Percentiles rank a stretch among this genome's conserved stretches.
Evolutionary conservation across 2,888 invertebrate genomes (phyloP).

Genomic region (Disparrhopalites patrizii): DNA sequence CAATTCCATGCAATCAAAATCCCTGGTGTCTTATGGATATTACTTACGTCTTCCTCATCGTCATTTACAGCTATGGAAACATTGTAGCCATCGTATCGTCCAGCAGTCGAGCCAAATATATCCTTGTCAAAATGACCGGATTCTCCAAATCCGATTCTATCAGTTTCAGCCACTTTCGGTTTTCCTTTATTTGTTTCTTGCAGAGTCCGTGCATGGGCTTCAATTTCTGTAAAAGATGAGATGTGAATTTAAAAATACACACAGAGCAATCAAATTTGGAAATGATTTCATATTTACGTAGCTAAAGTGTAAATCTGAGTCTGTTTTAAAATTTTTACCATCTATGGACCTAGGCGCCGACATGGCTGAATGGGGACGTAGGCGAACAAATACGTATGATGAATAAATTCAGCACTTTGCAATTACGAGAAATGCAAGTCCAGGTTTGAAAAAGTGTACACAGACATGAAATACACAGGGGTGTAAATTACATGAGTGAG

Average conservation of each 20-base stretch:
- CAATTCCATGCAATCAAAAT: not conserved
- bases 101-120: constrained; percentile 76
- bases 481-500: too few relatives aligned
- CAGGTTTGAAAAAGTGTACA: too few relatives aligned
- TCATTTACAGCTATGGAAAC: constrained; percentile 96
- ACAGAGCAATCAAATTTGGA: not conserved
- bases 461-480: too few relatives aligned
- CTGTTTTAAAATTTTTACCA: constrained; percentile 8
- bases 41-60: constrained; percentile 77
- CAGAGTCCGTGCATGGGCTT: constrained; percentile 87
- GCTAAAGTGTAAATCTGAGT: too few relatives aligned
- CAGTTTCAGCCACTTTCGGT: constrained; percentile 58
- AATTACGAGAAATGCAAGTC: too few relatives aligned
- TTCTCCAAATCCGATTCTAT: constrained; percentile 78
- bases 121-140: constrained; percentile 82
- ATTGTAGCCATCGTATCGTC: constrained; percentile 87
- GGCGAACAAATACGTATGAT: too few relatives aligned
- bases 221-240: constrained; percentile 69
- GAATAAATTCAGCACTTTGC: too few relatives aligned
- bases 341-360: constrained; percentile 14
- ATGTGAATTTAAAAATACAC: not conserved
- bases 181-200: constrained; percentile 76
- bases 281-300: not conserved
- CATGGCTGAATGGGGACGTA: too few relatives aligned
- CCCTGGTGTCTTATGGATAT: not conserved